Evolutionary conservation across 2,888 invertebrate species (phyloP), one percentile per base, ranked within the genome.

Genomic region (Dexiosoma caninum): DNA sequence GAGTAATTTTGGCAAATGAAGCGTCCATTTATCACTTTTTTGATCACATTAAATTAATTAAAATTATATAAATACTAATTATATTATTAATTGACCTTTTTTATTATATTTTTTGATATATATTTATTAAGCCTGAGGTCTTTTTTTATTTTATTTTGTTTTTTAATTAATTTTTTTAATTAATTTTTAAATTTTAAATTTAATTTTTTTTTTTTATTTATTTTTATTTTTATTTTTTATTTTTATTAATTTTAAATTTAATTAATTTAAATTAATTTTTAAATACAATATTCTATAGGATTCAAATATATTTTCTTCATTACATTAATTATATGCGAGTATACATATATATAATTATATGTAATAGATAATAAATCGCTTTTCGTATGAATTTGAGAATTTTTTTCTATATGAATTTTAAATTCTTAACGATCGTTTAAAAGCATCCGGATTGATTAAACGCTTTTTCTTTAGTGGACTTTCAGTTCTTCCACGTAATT

Each of bases 361-460:
- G 14, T 21, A 27, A 27, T 27, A 6, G 6, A 27, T 51, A 51
- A 51, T 23, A 23, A 19, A 21, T 9, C 21, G 30, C 12, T 19
- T 59, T 32, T 8, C 16, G 7, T 44, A 27, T 9, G 19, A 0
- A 60, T 12, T 6, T 49, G 7, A 19, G 0, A 3, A 35, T 21
- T 1, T 32, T 42, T 16, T 53, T 55, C 30, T 30, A 27, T n/a
- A 42, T 40, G 2, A 19, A 2, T 6, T 27, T 74, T 75, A 75
- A 30, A 81, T 49, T 55, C 81, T 74, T 19, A 81, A 27, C 14
- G 81, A 78, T 7, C 81, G 64, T 30, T 78, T 81, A 0, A 66
- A 44, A 16, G n/a, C 8, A 12, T 27, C 49, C 12, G 37, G 19
- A 46, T 57, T 74, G 4, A 32, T 53, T n/a, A 66, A 57, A 16